Base-by-base conservation (phyloP, 2,888 invertebrate genomes). In the Parascotia fuliginaria region DNA sequence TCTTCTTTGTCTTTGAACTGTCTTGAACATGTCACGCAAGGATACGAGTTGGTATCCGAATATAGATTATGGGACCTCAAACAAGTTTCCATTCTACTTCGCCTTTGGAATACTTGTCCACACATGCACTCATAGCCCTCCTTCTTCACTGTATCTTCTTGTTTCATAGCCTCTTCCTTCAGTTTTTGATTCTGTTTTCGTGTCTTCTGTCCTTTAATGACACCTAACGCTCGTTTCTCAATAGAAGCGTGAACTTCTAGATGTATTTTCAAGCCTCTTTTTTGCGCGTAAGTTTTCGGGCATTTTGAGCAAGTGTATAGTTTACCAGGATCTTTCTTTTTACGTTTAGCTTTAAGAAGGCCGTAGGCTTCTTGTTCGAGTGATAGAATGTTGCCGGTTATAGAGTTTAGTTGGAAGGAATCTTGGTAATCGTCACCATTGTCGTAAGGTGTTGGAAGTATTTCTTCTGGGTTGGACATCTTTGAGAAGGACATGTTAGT, bases 301-400 rank as follows among this genome's bases (percentile, higher is more conserved):
- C 91, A 91, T 61, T 87, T 86, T 0, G 76, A 68, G 45, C 89
- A 89, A 3, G 49, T 33, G 12, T 60, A 58, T 0, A 60, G 51
- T 31, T 71, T 63, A 4, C 65, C 44, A 9, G 44, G 32, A 0
- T 59, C 63, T 16, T 59, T 57, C 9, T 59, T 70, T 27, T 74
- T 73, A 11, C 70, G 77, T 51, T 81, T 83, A 0, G 79, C 77
- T 74, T 84, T 78, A 3, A 89, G 60, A 22, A 89, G 62, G 0
- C 84, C 83, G 14, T 85, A 89, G 0, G 88, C 90, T 69, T 90
- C 87, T 66, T 92, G 88, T 65, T 90, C 89, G 9, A 91, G 55
- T 0, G 91, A 79, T 19, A 89, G 54, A 1, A 85, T 76, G 47
- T 91, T 83, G 0, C 91, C 88, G 1, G 92, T 91, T 32, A 92